A percentile compares a stretch with the other conserved stretches of the same genome.
Conservation (phyloP, 2,113 vertebrate species). For the Silurus meridionalis region DNA sequence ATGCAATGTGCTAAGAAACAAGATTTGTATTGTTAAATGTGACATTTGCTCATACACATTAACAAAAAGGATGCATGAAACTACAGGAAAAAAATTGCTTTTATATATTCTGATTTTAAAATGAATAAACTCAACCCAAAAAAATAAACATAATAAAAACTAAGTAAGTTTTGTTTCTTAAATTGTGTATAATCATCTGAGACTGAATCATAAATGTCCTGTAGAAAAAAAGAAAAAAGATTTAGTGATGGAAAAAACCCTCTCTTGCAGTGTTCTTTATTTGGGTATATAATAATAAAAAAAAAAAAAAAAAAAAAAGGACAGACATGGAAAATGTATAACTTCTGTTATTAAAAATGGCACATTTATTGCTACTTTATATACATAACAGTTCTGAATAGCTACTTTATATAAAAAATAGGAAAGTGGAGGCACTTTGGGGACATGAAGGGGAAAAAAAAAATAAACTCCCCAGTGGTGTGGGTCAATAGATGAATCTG, state of each 20-base stretch:
- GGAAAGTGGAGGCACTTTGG: constrained; percentile 84
- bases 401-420: constrained; percentile 86
- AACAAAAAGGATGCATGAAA: too few species aligned
- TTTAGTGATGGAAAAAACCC: constrained; percentile 19
- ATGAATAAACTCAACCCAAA: too few species aligned
- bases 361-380: constrained; percentile 96
- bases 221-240: not conserved
- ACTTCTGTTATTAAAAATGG: constrained; percentile 83
- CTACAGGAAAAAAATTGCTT: too few species aligned
- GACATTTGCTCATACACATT: too few species aligned
- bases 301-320: constrained; percentile 30
- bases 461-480: constrained; percentile 74
- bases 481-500: constrained; percentile 61
- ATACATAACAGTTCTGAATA: constrained; percentile 88
- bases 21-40: not conserved
- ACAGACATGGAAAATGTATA: constrained; percentile 63
- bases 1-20: not conserved
- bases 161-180: not conserved
- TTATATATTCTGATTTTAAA: too few species aligned
- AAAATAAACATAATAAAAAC: too few species aligned
- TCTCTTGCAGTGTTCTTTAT: constrained; percentile 25
- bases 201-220: not conserved
- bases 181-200: not conserved
- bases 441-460: constrained; percentile 61
- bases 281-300: constrained; percentile 65